Conservation (phyloP, 92 coral and sea anemone genomes). For the Virgularia gustaviana region DNA sequence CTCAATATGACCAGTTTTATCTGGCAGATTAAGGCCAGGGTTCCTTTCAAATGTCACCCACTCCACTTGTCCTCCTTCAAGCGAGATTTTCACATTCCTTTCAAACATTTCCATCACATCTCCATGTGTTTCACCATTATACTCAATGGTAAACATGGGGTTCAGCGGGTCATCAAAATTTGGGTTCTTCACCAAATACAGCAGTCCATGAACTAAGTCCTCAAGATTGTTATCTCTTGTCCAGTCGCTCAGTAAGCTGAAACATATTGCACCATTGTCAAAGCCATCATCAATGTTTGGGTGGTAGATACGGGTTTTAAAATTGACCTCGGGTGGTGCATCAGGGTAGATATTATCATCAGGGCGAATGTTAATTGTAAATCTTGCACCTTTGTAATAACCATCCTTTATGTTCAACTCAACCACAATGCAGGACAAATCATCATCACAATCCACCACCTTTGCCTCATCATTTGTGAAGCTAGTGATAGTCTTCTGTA, state of each 20-base stretch:
- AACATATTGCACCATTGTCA: slow-evolving; percentile 58
- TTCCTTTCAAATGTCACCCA: slow-evolving; percentile 62
- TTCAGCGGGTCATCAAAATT: slow-evolving; percentile 74
- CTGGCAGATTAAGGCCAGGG: slow-evolving; percentile 46
- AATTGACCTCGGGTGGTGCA: slow-evolving; percentile 58
- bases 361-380: slow-evolving; percentile 52
- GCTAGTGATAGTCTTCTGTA: slow-evolving; percentile 66
- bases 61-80: slow-evolving; percentile 72
- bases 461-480: slow-evolving; percentile 79
- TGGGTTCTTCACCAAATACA: slow-evolving; percentile 77
- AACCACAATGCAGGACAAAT: slow-evolving; percentile 56
- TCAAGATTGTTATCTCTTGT: slow-evolving; percentile 64
- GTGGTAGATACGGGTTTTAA: slow-evolving; percentile 66
- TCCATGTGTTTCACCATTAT: slow-evolving; percentile 13
- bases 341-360: slow-evolving; percentile 62
- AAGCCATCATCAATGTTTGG: slow-evolving; percentile 64
- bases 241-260: slow-evolving; percentile 81
- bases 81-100: slow-evolving; percentile 55
- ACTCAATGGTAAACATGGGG: slow-evolving; percentile 61
- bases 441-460: slow-evolving; percentile 61
- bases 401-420: slow-evolving; percentile 82
- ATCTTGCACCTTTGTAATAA: slow-evolving; percentile 67
- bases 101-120: slow-evolving; percentile 34
- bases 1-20: not conserved
- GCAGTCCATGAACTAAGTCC: slow-evolving; percentile 84